Percentiles rank a stretch among this genome's conserved stretches.
Evolutionary conservation across 2,797 vertebrate species (phyloP).

Genomic region (Pangasius mekongensis): DNA sequence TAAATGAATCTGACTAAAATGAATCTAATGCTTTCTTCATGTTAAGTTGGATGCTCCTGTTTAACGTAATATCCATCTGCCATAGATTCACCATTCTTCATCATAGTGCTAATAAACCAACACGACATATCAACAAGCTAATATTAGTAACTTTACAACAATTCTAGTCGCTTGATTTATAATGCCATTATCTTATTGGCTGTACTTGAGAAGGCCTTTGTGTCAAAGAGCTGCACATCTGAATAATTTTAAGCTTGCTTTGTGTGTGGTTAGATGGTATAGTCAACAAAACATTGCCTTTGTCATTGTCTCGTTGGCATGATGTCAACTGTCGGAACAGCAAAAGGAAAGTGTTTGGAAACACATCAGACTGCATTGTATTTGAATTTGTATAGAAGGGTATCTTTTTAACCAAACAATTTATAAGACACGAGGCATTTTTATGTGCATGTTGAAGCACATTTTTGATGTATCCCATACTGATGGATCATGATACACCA

Average conservation of each 20-base stretch:
- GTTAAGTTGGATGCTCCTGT: background rate
- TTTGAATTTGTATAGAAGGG: background rate
- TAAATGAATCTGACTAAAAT: background rate
- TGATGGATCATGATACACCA: background rate
- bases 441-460: background rate
- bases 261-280: background rate
- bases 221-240: background rate
- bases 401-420: background rate
- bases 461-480: background rate
- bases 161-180: background rate
- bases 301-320: background rate
- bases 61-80: background rate
- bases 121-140: background rate
- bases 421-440: conserved; percentile 19
- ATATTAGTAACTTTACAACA: background rate
- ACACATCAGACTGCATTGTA: background rate
- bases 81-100: background rate
- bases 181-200: background rate
- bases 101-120: background rate
- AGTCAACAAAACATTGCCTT: background rate
- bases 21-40: background rate
- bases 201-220: background rate
- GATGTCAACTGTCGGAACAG: background rate
- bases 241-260: background rate
- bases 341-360: background rate